Evolutionary conservation across 2,888 invertebrate genomes (phyloP).

Genomic region (Ganaspis brasiliensis): DNA sequence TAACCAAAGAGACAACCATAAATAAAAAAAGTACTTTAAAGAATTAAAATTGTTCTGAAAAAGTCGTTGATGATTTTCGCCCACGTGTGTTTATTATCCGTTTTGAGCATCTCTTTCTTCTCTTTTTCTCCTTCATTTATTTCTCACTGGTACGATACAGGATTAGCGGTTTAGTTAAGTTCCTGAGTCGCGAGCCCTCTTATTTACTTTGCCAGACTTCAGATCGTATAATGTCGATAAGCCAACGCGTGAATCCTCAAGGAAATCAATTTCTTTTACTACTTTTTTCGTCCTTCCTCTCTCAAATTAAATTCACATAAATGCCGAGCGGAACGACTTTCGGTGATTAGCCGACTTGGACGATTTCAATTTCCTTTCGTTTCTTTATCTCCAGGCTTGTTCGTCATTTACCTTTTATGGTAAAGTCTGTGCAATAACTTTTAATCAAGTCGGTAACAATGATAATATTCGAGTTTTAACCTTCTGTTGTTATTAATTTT

Average conservation of each 20-base stretch:
- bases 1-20: no score
- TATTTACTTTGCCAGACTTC: slow-evolving; percentile 71
- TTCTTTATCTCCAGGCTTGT: not conserved
- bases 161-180: slow-evolving; percentile 73
- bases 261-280: slow-evolving; percentile 43
- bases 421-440: not conserved
- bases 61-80: slow-evolving; percentile 71
- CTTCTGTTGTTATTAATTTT: no score
- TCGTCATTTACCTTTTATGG: not conserved
- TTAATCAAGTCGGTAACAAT: no score
- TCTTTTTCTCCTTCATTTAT: slow-evolving; percentile 45
- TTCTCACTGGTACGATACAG: slow-evolving; percentile 48
- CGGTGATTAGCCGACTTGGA: slow-evolving; percentile 9
- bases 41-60: no score
- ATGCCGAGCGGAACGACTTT: slow-evolving; percentile 16
- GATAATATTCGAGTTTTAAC: no score
- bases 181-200: slow-evolving; percentile 71
- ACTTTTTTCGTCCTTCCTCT: not conserved
- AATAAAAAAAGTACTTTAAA: no score
- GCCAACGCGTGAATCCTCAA: slow-evolving; percentile 59
- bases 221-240: slow-evolving; percentile 71
- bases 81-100: slow-evolving; percentile 73
- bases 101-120: slow-evolving; percentile 58
- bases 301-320: slow-evolving; percentile 36
- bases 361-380: slow-evolving; percentile 7